A percentile compares a stretch with the other conserved stretches of the same genome.
Conservation (phyloP, 2,888 invertebrate species). For the Halocaridina rubra region DNA sequence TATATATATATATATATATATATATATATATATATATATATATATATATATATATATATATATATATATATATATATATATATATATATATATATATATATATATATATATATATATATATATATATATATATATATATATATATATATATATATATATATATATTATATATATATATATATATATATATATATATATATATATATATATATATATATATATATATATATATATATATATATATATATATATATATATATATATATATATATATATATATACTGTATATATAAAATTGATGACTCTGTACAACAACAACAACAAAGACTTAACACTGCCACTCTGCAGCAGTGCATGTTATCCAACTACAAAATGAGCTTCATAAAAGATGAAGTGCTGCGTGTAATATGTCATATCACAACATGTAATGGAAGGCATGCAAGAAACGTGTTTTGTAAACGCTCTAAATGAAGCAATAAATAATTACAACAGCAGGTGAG, state of each 20-base stretch:
- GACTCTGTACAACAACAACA: neutral
- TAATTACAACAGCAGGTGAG: conserved; percentile 38
- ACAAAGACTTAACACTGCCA: too few species aligned
- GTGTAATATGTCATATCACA: too few species aligned
- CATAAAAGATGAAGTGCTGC: neutral
- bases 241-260: neutral
- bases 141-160: neutral
- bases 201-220: neutral
- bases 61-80: too few species aligned
- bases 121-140: neutral
- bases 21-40: too few species aligned
- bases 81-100: too few species aligned
- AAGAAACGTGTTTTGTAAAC: conserved; percentile 48
- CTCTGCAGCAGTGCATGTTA: too few species aligned
- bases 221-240: neutral
- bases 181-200: neutral
- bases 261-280: neutral
- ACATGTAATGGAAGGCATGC: conserved; percentile 27
- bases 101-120: neutral
- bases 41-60: too few species aligned
- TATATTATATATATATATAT: neutral
- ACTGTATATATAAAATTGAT: too few species aligned
- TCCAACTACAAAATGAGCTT: neutral
- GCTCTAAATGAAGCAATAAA: conserved; percentile 39
- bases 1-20: too few species aligned